These are phyloP conservation scores for Pyxicephalus adspersus DNA, from an alignment of 2,113 vertebrate species.

Conservation along the genomic window DNA sequence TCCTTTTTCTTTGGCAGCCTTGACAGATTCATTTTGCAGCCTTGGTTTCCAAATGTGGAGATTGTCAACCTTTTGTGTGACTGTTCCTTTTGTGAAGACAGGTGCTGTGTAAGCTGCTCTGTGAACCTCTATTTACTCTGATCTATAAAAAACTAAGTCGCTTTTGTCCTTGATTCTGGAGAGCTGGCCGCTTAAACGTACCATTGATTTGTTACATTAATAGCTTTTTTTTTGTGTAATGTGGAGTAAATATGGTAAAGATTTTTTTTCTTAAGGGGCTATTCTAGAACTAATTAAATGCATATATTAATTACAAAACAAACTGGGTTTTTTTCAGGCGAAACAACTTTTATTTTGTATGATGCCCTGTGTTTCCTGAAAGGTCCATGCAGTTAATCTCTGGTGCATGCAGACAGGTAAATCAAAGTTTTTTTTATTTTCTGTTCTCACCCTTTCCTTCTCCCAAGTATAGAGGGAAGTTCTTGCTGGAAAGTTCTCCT, in stretches of 20 bases:
- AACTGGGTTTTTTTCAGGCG: neutral
- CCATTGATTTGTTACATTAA: conserved; percentile 37
- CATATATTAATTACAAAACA: neutral
- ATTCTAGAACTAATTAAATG: neutral
- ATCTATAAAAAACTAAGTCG: conserved; percentile 25
- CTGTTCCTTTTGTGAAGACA: conserved; percentile 41
- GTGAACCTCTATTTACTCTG: conserved; percentile 38
- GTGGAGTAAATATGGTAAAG: conserved; percentile 2
- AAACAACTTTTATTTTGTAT: neutral
- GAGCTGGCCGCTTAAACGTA: conserved; percentile 16
- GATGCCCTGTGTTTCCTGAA: too few relatives aligned
- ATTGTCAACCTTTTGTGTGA: conserved; percentile 36
- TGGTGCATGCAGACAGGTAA: too few relatives aligned
- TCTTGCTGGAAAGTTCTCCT: too few relatives aligned
- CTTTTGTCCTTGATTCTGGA: conserved; percentile 32
- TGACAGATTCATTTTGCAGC: conserved; percentile 36
- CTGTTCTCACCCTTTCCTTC: too few relatives aligned
- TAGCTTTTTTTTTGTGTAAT: conserved; percentile 22
- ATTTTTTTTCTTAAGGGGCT: neutral
- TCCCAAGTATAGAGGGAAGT: too few relatives aligned
- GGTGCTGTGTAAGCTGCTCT: conserved; percentile 42
- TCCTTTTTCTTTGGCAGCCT: neutral
- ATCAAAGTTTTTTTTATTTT: too few relatives aligned
- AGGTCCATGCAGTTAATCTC: too few relatives aligned
- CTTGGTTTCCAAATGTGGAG: conserved; percentile 14